Evolutionary conservation across 2,113 vertebrate species (phyloP), one percentile per base, ranked within the genome.

Genomic region (Lampris megalopsis): DNA sequence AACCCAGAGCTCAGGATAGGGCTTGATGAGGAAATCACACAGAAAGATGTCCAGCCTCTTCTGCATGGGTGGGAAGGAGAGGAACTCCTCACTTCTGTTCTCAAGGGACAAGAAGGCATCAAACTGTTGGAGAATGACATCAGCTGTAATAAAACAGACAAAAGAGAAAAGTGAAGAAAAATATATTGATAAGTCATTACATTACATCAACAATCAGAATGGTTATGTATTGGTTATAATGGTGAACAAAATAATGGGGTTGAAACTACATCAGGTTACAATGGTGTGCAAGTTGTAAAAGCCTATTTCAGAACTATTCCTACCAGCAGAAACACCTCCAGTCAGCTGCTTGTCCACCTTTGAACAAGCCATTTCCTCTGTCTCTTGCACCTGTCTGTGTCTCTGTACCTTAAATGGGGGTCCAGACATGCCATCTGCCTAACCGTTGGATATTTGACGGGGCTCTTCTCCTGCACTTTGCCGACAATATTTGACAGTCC

Each of bases 381-480:
- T 49, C 40, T 11, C 7, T 49, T 3, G 56, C 56, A 60, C 43
- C 36, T 11, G 57, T 71, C 43, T 7, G 56, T 45, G 24, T 71
- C 56, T 49, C 40, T 47, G 68, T 49, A 71, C 68, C 60, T 60
- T 42, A 11, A 43, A 1, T 36, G 41, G 40, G 66, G 66, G 49
- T 71, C 68, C 68, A 71, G 61, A 69, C 50, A 69, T 58, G 53
- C 53, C 67, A 69, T 69, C 24, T 71, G 56, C 42, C 68, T 60
- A n/a, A 71, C 68, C 10, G 10, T 71, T n/a, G 56, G 9, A 47
- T 69, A 69, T 53, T 69, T 69, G 40, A 69, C 52, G 42, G 67
- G 67, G 53, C 38, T 67, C 54, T 75, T 76, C 24, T 24, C 24
- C 24, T 68, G 73, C 47, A 68, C 4, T 45, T 68, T 68, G 41